Base-by-base conservation (phyloP, 2,113 vertebrate species). In the Halichoeres trimaculatus region DNA sequence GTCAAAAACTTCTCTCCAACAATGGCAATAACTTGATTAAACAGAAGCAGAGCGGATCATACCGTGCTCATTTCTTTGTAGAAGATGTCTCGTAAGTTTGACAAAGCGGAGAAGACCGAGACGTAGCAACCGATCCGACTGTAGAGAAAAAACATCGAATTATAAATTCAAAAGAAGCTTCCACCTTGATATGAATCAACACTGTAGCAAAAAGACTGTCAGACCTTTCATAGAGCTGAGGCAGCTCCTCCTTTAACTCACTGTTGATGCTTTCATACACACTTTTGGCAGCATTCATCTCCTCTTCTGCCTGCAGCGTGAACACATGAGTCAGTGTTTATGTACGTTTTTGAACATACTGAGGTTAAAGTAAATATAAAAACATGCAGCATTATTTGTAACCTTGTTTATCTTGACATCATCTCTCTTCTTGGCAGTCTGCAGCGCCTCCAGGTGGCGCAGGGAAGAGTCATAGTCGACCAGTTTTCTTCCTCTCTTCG, bases 121-220 rank as follows among this genome's bases (percentile, higher is more conserved):
- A 96, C 84, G 1, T 98, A 98, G 87, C 97, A 98, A 86, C 95
- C 95, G n/a, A 98, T 91, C 12, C 97, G 98, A 89, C 98, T 98
- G 11, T 38, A 58, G 76, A 67, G 38, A 36, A 56, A 60, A 13
- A 88, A 76, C 26, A 71, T 11, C 1, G 14, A 22, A 8, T 5
- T 3, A 1, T 14, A 4, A 52, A 40, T 2, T 41, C 1, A 54
- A 35, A 17, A 24, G 12, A 17, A 24, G 12, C 17, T 6, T 4
- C 35, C 8, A 36, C 26, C 11, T 10, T 34, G 11, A 62, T 22
- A 22, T 53, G 10, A 14, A 53, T 12, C 10, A 52, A 10, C 1
- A 52, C 2, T 24, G 16, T 11, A 47, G 4, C n/a, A 43, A 41
- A 14, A 13, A 3, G 9, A n/a, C 5, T 17, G 8, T 20, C 65